phyloP scores from a whole-genome alignment of 2,113 vertebrate species.

The Picathartes gymnocephalus region DNA sequence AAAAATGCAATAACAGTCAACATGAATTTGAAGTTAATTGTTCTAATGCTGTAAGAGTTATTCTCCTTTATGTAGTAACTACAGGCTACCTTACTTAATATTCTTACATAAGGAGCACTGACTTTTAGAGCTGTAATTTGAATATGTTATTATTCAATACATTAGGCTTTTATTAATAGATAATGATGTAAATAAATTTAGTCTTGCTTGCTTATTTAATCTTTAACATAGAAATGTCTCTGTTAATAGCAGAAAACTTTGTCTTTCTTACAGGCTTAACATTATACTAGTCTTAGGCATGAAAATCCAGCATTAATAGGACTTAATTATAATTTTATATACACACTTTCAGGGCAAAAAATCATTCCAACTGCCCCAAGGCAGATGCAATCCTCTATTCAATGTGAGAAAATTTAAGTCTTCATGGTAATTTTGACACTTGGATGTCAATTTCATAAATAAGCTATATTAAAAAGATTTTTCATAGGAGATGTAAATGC shows the following conservation, averaged over 20 bases:
- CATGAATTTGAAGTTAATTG: neutral
- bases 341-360: neutral
- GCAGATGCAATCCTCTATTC: neutral
- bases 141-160: neutral
- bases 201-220: neutral
- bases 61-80: neutral
- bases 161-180: neutral
- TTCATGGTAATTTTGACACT: constrained; percentile 6
- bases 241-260: neutral
- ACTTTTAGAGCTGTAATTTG: neutral
- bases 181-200: constrained; percentile 5
- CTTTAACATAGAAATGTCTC: neutral
- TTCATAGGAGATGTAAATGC: neutral
- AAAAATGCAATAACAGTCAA: neutral
- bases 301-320: neutral
- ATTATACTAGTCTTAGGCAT: neutral
- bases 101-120: neutral
- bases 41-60: neutral
- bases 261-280: neutral
- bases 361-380: neutral
- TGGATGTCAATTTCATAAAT: neutral
- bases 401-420: neutral
- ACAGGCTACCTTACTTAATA: neutral
- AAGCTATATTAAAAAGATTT: neutral
- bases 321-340: neutral